A percentile compares a stretch with the other conserved stretches of the same genome.
Conservation (phyloP, 2,797 vertebrate species). For the Sebastes alutus region DNA sequence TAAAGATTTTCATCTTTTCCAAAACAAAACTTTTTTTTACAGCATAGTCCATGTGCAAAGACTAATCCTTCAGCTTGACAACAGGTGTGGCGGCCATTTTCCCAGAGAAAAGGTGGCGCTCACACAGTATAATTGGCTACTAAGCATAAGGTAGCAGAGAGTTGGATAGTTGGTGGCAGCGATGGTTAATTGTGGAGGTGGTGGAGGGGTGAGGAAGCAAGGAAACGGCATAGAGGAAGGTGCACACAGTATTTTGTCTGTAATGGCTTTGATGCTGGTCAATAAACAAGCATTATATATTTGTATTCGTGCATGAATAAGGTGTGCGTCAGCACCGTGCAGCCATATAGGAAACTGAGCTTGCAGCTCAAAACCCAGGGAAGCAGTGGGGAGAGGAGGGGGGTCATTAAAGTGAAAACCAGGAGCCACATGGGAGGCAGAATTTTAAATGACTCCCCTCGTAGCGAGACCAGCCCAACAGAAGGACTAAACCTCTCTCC, state of each 20-base stretch:
- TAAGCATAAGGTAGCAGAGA: conserved; percentile 11
- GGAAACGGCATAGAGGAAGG: conserved; percentile 14
- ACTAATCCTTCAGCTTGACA: conserved; percentile 50
- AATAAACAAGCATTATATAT: conserved; percentile 40
- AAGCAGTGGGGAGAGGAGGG: conserved; percentile 58
- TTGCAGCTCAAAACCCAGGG: conserved; percentile 48
- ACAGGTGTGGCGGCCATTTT: conserved; percentile 68
- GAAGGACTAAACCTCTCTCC: conserved; percentile 74
- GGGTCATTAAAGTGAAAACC: conserved; percentile 87
- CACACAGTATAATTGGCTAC: conserved; percentile 26
- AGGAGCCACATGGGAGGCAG: conserved; percentile 86
- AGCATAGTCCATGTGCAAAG: neutral
- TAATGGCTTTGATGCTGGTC: conserved; percentile 37
- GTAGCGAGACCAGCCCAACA: conserved; percentile 83
- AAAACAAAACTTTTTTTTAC: conserved; percentile 1
- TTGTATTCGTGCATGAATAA: conserved; percentile 31
- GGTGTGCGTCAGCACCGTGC: conserved; percentile 26
- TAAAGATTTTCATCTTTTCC: neutral
- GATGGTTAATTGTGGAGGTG: conserved; percentile 25
- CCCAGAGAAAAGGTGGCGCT: conserved; percentile 20
- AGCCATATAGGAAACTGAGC: conserved; percentile 45
- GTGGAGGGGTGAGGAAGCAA: conserved; percentile 37
- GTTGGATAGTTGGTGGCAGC: conserved; percentile 14
- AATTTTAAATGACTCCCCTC: conserved; percentile 88
- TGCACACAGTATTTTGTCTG: conserved; percentile 21